phyloP scores from a whole-genome alignment of 1,140 invertebrate species.

The Eueides isabella region DNA sequence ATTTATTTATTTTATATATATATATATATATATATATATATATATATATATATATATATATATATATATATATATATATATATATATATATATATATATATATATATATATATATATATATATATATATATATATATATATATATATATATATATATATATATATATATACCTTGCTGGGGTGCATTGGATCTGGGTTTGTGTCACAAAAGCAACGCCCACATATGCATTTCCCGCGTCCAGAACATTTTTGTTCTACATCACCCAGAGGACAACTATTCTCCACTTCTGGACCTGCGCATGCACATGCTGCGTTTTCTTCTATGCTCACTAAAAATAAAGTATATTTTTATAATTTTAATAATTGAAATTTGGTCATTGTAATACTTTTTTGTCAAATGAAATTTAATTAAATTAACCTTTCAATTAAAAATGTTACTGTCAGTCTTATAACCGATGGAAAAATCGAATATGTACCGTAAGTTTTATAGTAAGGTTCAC shows the following conservation, averaged over 20 bases:
- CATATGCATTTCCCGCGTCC: slow-evolving; percentile 65
- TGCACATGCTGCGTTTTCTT: slow-evolving; percentile 65
- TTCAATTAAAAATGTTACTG: too few relatives aligned
- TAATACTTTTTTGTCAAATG: too few relatives aligned
- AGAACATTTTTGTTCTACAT: slow-evolving; percentile 52
- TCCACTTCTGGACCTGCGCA: slow-evolving; percentile 50
- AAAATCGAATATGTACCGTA: too few relatives aligned
- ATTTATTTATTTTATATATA: too few relatives aligned
- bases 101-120: slow-evolving; percentile 29
- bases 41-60: slow-evolving; percentile 29
- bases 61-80: slow-evolving; percentile 29
- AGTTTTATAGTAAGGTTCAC: too few relatives aligned
- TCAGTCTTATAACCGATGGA: too few relatives aligned
- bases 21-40: slow-evolving; percentile 29
- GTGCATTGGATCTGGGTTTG: slow-evolving; percentile 52
- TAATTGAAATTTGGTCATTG: too few relatives aligned
- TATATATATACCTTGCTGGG: slow-evolving; percentile 60
- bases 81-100: slow-evolving; percentile 29
- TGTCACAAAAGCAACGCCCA: slow-evolving; percentile 64
- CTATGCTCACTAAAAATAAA: slow-evolving; percentile 60
- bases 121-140: slow-evolving; percentile 28
- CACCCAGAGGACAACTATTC: slow-evolving; percentile 52
- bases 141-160: neutral
- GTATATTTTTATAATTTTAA: too few relatives aligned
- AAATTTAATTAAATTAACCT: too few relatives aligned